Evolutionary conservation across 1,140 invertebrate species (phyloP).

Genomic region (Drosophila pandora): DNA sequence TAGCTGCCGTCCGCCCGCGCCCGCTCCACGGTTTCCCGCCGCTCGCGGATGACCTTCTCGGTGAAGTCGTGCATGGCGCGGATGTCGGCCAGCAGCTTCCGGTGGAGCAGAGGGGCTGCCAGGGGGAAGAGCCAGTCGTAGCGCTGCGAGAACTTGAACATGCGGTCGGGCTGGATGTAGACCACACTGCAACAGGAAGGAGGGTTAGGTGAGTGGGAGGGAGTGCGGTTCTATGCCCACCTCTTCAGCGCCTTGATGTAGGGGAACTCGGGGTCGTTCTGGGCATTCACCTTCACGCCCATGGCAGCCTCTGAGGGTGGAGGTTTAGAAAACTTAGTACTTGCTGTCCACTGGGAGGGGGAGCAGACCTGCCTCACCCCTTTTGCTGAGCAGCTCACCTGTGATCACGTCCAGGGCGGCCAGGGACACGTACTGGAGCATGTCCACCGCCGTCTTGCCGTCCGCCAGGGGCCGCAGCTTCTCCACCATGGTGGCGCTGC

Average conservation of each 20-base stretch:
- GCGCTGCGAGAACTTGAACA: slow-evolving; percentile 62
- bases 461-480: slow-evolving; percentile 63
- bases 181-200: slow-evolving; percentile 43
- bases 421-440: slow-evolving; percentile 50
- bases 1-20: slow-evolving; percentile 61
- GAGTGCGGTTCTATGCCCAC: slow-evolving; percentile 42
- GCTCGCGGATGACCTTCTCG: slow-evolving; percentile 72
- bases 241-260: slow-evolving; percentile 86
- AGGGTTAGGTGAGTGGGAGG: no score
- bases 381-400: slow-evolving; percentile 23
- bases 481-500: slow-evolving; percentile 86
- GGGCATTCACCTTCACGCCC: slow-evolving; percentile 88
- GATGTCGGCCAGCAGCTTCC: slow-evolving; percentile 53
- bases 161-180: slow-evolving; percentile 65
- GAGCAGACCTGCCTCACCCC: neutral
- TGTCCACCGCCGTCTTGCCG: slow-evolving; percentile 51
- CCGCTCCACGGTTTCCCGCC: slow-evolving; percentile 47
- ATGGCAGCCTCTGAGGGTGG: slow-evolving; percentile 87
- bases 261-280: slow-evolving; percentile 85
- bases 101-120: slow-evolving; percentile 38
- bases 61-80: slow-evolving; percentile 75
- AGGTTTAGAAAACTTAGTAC: slow-evolving; percentile 3
- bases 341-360: no score
- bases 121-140: slow-evolving; percentile 65
- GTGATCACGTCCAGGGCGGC: slow-evolving; percentile 66